Evolutionary conservation across 2,888 invertebrate species (phyloP).

Genomic region (Junonia oenone): DNA sequence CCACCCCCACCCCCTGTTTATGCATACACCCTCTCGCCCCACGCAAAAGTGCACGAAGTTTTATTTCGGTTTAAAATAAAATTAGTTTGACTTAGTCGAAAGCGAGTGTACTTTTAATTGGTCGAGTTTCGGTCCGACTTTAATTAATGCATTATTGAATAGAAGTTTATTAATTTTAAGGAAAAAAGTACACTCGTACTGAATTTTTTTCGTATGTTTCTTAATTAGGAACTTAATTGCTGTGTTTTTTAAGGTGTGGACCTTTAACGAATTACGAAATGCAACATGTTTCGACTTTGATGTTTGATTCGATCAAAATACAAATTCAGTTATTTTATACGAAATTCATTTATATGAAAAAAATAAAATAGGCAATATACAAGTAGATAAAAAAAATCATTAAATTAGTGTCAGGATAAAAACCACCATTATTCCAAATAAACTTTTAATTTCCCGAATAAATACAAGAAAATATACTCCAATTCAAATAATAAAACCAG

Average conservation of each 20-base stretch:
- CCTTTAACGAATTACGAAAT: too few relatives aligned
- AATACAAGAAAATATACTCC: neutral
- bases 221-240: constrained; percentile 2
- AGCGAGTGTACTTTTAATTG: constrained; percentile 36
- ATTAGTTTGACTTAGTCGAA: constrained; percentile 36
- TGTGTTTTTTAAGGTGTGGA: too few relatives aligned
- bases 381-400: too few relatives aligned
- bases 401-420: too few relatives aligned
- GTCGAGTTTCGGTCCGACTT: constrained; percentile 32
- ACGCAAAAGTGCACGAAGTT: constrained; percentile 49
- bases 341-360: too few relatives aligned
- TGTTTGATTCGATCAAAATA: too few relatives aligned
- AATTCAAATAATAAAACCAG: neutral
- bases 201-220: neutral
- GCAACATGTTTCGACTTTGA: too few relatives aligned
- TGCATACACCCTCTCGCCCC: constrained; percentile 47
- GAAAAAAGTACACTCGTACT: neutral
- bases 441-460: neutral
- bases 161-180: constrained; percentile 14
- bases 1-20: constrained; percentile 49
- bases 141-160: constrained; percentile 30
- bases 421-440: too few relatives aligned
- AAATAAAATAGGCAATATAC: too few relatives aligned
- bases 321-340: too few relatives aligned
- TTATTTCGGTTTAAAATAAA: constrained; percentile 37